Evolutionary conservation across 2,113 vertebrate genomes (phyloP), one percentile per base, ranked within the genome.

Genomic region (Chaetops frenatus): DNA sequence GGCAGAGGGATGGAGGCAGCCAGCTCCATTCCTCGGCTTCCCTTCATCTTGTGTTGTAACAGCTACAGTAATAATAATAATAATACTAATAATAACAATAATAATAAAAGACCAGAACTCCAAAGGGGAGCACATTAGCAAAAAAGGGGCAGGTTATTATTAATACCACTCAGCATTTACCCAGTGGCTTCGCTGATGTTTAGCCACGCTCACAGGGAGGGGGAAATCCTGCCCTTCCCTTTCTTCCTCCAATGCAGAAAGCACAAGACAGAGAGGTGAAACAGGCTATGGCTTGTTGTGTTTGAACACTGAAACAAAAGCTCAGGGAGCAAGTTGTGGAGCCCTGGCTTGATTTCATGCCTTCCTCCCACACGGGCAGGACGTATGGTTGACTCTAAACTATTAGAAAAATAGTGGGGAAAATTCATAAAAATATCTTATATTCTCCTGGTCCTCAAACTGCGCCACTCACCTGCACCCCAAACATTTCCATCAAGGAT

Each of bases 101-200:
- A 71, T 56, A 51, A 57, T 74, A 81, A 81, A 74, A 45, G 38
- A 76, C 53, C 67, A 58, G 45, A 45, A 60, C 85, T 83, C 79
- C 60, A 60, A 96, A 73, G 54, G 60, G 36, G 44, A 95, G 44
- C 71, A 45, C 60, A 83, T 86, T 81, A 94, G 51, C 85, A 83
- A 67, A 81, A 81, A 80, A 82, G n/a, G 74, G 85, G 58, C 67
- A 86, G 71, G 44, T 62, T 95, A 56, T 90, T 78, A 97, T 88
- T 94, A 96, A 88, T 74, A 89, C 60, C 72, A 90, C 79, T 91
- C 78, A 62, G 62, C 62, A 81, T 94, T 95, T 92, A 88, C 64
- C 33, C 74, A 88, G 88, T 11, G 11, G 87, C 85, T 94, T 82
- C 82, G 71, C 81, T 79, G 54, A 65, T 80, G 60, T 80, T 91